Evolutionary conservation across 2,113 vertebrate species (phyloP).

Genomic region (Pituophis catenifer): DNA sequence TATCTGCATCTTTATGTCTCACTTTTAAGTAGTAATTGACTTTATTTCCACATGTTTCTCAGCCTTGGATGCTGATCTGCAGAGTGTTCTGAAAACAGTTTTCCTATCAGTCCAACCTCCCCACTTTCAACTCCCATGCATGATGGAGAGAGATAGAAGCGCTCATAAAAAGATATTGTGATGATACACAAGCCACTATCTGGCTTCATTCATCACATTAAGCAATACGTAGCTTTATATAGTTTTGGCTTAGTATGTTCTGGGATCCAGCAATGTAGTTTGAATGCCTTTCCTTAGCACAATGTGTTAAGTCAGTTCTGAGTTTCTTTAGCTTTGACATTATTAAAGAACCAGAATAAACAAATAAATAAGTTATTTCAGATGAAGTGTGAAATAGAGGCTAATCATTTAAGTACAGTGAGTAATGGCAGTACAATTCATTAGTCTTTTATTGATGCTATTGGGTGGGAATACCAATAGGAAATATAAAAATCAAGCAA

Average conservation of each 20-base stretch:
- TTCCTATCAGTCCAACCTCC: background rate
- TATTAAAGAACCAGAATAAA: background rate
- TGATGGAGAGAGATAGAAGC: background rate
- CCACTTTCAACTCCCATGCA: background rate
- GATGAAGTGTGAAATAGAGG: background rate
- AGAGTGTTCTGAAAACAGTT: background rate
- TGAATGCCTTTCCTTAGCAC: background rate
- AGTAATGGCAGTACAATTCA: background rate
- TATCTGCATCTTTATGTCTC: background rate
- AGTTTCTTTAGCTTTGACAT: background rate
- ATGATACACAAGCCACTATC: background rate
- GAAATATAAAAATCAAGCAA: background rate
- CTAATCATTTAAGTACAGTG: background rate
- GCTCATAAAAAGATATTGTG: background rate
- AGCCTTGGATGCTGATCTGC: background rate
- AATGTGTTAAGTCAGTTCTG: background rate
- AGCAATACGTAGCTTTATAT: background rate
- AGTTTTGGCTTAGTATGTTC: background rate
- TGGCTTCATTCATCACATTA: background rate
- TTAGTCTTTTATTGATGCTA: background rate
- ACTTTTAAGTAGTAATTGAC: background rate
- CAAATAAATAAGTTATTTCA: background rate
- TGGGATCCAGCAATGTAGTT: background rate
- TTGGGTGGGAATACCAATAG: background rate
- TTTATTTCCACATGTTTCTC: background rate